A percentile compares a stretch with the other conserved stretches of the same genome.
Evolutionary conservation across 2,797 vertebrate species (phyloP).

Genomic region (Melopsittacus undulatus): DNA sequence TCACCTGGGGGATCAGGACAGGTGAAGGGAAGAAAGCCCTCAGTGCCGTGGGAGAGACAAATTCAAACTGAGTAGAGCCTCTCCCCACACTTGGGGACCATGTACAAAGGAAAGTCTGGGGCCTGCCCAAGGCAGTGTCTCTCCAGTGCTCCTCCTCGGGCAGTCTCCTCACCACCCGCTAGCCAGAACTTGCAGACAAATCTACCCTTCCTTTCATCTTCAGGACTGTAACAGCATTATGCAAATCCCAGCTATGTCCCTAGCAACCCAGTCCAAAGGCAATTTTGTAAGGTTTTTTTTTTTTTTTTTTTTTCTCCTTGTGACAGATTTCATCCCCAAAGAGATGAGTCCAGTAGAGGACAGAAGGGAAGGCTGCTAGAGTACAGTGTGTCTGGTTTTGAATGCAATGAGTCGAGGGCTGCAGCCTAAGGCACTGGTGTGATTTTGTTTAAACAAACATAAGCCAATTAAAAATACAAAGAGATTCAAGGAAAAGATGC

Average conservation of each 20-base stretch:
- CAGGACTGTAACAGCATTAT: conserved; percentile 45
- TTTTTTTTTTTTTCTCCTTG: background rate
- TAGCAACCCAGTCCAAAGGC: conserved; percentile 48
- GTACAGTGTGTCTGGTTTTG: conserved; percentile 35
- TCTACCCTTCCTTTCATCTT: conserved; percentile 58
- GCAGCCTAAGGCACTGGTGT: conserved; percentile 58
- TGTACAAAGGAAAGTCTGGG: background rate
- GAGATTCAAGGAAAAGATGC: conserved; percentile 68
- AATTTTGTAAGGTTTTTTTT: conserved; percentile 53
- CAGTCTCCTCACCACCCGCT: background rate
- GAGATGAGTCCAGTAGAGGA: conserved; percentile 53
- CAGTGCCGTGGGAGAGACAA: background rate
- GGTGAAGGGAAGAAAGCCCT: background rate
- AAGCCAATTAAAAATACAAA: conserved; percentile 75
- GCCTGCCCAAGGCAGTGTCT: background rate
- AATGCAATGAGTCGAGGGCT: conserved; percentile 23
- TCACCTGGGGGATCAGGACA: fast-evolving
- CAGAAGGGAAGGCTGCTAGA: conserved; percentile 7
- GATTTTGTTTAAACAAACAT: conserved; percentile 75
- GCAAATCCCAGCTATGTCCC: conserved; percentile 50
- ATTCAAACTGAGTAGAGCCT: background rate
- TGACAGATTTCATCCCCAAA: conserved; percentile 50
- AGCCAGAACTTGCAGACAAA: conserved; percentile 17
- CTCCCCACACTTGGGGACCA: fast-evolving
- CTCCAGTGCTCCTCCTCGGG: background rate